Evolutionary conservation across 2,797 vertebrate genomes (phyloP).

Genomic region (Cheirogaleus major): DNA sequence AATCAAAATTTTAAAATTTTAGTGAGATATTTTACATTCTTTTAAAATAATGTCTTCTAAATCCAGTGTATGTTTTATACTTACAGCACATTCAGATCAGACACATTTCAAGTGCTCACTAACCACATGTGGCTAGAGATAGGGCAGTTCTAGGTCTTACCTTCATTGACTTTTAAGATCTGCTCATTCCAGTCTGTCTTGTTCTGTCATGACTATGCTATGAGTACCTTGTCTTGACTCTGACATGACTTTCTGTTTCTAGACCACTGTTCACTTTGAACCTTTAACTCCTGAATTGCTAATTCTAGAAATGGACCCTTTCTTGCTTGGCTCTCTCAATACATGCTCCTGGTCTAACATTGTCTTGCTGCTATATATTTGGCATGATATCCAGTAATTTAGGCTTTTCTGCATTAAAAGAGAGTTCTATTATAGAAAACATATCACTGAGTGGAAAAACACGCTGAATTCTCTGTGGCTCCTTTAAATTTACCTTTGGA

Average conservation of each 20-base stretch:
- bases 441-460: background rate
- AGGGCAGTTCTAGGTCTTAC: background rate
- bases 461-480: background rate
- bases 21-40: background rate
- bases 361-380: background rate
- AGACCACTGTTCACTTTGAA: background rate
- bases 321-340: background rate
- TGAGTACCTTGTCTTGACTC: background rate
- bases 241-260: constrained; percentile 13
- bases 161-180: background rate
- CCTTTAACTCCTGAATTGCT: background rate
- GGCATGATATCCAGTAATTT: background rate
- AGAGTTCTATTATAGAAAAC: background rate
- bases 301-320: background rate
- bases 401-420: background rate
- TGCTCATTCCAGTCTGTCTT: background rate
- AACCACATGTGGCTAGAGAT: background rate
- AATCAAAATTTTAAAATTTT: background rate
- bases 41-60: background rate
- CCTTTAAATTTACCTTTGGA: background rate
- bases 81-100: background rate
- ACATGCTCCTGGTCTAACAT: background rate
- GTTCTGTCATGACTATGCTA: background rate
- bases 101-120: background rate
- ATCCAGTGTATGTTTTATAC: background rate